Base-by-base conservation (phyloP, 2,888 invertebrate species). In the Microctonus brassicae region DNA sequence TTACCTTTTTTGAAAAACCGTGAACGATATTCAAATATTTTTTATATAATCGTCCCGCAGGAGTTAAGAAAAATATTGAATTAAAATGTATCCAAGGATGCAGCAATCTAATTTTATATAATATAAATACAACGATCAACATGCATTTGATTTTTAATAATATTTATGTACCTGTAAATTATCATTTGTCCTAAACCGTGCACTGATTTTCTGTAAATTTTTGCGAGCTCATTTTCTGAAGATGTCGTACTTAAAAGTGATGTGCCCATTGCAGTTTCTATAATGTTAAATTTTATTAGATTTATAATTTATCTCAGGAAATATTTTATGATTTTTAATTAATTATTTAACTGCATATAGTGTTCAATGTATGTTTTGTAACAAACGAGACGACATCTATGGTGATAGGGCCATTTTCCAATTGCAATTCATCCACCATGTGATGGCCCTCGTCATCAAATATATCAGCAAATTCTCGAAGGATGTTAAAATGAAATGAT, bases 401-500 rank as follows among this genome's bases (percentile, higher is more conserved):
- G 17, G 89, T 85, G 7, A 82, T 73, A 22, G 34, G 58, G 26
- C 83, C 72, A 73, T 78, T 71, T n/a, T 79, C 81, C 17, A 79
- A 63, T 36, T 83, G 76, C 0, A 90, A 74, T 1, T 77, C 73
- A 2, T 81, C 72, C 0, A 88, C 75, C 62, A 89, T 77, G 34
- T 84, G 86, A 26, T 84, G 82, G 4, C 86, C 82, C 42, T 90
- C 89, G 57, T 90, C 89, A 47, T 86, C 82, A 10, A 90, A 84
- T 11, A 88, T 83, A 0, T 81, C 78, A 36, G 82, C 70, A 74
- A 89, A 90, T 52, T 86, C 82, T 58, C 89, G 88, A 7, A 92
- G 82, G 61, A 92, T 89, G 76, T 90, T 92, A 73, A 92, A 92
- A 80, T 92, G 92, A 79, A 92, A 92, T 0, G 92, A 90, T 0